These are phyloP conservation scores for Drosophila quadrilineata DNA, from an alignment of 1,140 invertebrate genomes.

Conservation along the genomic window DNA sequence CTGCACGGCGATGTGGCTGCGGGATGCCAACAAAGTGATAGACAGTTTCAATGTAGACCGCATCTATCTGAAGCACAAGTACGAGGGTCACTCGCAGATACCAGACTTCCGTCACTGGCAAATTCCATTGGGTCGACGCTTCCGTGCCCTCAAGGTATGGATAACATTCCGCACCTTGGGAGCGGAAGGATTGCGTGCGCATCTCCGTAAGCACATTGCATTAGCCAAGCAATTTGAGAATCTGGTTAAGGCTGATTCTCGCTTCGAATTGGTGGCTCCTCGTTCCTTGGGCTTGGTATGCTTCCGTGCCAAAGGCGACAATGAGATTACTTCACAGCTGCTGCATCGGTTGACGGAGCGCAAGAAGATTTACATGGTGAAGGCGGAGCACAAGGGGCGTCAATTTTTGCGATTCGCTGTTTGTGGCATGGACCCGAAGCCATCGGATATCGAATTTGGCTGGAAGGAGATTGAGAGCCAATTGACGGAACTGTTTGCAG, in stretches of 20 bases:
- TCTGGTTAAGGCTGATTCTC: conserved; percentile 85
- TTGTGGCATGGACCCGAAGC: conserved; percentile 87
- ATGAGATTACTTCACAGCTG: conserved; percentile 88
- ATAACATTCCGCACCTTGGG: conserved; percentile 94
- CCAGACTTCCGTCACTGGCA: conserved; percentile 98
- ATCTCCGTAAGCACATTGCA: conserved; percentile 89
- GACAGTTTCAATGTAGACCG: conserved; percentile 96
- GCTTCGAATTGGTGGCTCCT: conserved; percentile 90
- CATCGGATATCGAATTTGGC: conserved; percentile 89
- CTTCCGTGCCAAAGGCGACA: conserved; percentile 91
- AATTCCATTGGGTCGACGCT: conserved; percentile 94
- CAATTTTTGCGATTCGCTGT: conserved; percentile 92
- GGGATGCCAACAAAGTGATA: conserved; percentile 89
- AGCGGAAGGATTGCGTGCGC: conserved; percentile 88
- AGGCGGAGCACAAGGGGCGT: conserved; percentile 86
- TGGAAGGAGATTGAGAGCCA: conserved; percentile 90
- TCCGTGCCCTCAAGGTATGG: conserved; percentile 97
- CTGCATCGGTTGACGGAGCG: conserved; percentile 89
- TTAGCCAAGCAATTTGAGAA: conserved; percentile 90
- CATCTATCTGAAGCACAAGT: conserved; percentile 91
- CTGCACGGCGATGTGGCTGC: conserved; percentile 94
- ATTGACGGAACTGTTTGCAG: conserved; percentile 67
- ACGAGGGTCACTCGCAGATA: conserved; percentile 85
- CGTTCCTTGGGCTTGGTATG: conserved; percentile 92
- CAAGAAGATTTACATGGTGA: conserved; percentile 92